Percentiles rank a stretch among this genome's conserved stretches.
phyloP scores from a whole-genome alignment of 2,888 invertebrate genomes.

The Pimpla rufipes region DNA sequence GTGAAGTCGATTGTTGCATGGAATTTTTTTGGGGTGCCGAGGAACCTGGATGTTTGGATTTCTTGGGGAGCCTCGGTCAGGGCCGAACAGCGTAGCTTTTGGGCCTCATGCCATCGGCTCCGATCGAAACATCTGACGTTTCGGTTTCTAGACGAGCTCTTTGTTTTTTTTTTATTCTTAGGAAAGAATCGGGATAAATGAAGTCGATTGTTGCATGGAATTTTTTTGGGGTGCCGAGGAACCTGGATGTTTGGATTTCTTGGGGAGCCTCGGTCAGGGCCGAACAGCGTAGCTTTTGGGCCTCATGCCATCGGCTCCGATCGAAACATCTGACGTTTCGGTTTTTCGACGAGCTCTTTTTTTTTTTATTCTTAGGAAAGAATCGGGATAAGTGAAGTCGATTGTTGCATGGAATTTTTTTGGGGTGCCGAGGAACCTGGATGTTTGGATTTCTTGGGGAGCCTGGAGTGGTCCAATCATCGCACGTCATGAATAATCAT shows the following conservation, averaged over 20 bases:
- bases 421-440: too few species aligned
- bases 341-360: neutral
- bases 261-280: neutral
- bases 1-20: too few species aligned
- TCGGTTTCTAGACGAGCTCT: neutral
- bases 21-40: too few species aligned
- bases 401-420: neutral
- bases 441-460: neutral
- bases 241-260: too few species aligned
- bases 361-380: neutral
- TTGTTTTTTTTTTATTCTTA: too few species aligned
- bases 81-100: neutral
- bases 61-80: too few species aligned
- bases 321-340: neutral
- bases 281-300: neutral
- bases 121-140: neutral
- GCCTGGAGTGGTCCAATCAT: neutral
- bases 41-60: too few species aligned
- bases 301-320: neutral
- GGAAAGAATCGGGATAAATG: too few species aligned
- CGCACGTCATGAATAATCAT: conserved; percentile 18
- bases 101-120: neutral
- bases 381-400: too few species aligned
- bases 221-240: too few species aligned
- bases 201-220: neutral